Base-by-base conservation (phyloP, 2,113 vertebrate species). In the Xenopus borealis region DNA sequence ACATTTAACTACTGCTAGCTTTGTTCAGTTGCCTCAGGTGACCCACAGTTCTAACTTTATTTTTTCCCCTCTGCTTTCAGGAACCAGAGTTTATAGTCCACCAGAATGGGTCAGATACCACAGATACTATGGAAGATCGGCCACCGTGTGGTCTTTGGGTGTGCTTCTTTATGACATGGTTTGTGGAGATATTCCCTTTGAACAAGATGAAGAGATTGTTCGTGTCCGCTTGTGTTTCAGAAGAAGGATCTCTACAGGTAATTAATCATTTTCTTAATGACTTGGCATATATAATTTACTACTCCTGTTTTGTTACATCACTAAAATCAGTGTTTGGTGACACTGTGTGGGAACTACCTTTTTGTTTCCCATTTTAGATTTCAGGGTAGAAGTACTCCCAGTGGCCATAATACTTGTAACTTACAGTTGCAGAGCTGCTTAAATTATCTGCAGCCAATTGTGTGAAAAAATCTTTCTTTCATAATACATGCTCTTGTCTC, bases 141-240 rank as follows among this genome's bases (percentile, higher is more conserved):
- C 97, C 40, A 96, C 97, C 0, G 93, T 99, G 72, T 99, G 97
- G 97, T 98, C 97, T 12, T 85, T 99, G 79, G 97, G 97, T 1
- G 96, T 99, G 81, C 87, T 99, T 65, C 88, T 99, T 1, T 99
- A 95, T 0, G 97, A 99, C 86, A 98, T 99, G 96, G 96, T 98
- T 71, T 98, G 97, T 0, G 97, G 97, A 45, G 97, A 99, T 85
- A 98, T 99, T 83, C 97, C 97, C 23, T 99, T 99, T 17, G 97
- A 98, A 82, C 97, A 96, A 78, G 97, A 99, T 0, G 95, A 98
- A 71, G 97, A 99, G 87, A 99, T 99, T 67, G 88, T 98, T 47
- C 88, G 91, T 0, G 97, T 96, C 1, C 88, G 88, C 13, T 86
- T 98, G 57, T 94, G 93, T 72, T 99, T 98, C 92, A 92, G 96